A percentile compares a stretch with the other conserved stretches of the same genome.
Conservation (phyloP, 2,113 vertebrate species). For the Laticauda colubrina region DNA sequence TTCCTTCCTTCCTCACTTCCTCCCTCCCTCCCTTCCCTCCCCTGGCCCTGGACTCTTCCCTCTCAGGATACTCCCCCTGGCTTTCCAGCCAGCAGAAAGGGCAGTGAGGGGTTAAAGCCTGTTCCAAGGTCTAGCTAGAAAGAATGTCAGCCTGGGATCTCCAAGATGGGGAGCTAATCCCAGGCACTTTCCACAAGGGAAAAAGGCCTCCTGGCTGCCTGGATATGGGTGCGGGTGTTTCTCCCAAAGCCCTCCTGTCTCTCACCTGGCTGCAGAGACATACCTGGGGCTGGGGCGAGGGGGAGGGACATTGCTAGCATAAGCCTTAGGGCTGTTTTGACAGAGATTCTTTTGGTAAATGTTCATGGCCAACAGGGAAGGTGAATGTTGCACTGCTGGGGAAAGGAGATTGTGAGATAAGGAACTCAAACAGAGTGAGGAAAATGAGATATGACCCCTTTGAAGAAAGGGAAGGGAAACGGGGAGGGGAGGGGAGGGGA, state of each 20-base stretch:
- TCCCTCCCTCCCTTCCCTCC: too few species aligned
- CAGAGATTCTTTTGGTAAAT: neutral
- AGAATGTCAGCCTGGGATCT: neutral
- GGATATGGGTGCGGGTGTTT: neutral
- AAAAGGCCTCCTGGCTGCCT: constrained; percentile 10
- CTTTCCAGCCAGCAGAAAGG: neutral
- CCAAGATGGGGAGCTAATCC: neutral
- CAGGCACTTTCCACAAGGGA: neutral
- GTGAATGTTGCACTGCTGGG: neutral
- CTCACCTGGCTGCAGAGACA: neutral
- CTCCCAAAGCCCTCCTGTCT: neutral
- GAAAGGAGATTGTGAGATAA: neutral
- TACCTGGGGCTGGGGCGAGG: neutral
- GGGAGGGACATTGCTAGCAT: neutral
- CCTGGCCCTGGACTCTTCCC: neutral
- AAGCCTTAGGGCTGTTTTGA: neutral
- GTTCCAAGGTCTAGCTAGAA: neutral
- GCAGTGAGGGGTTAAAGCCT: neutral
- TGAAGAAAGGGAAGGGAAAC: neutral
- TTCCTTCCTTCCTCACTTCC: neutral
- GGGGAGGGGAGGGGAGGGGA: too few species aligned
- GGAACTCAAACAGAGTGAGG: neutral
- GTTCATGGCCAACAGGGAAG: neutral
- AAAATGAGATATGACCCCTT: neutral
- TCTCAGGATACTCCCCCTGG: neutral